These are phyloP conservation scores for Dexiosoma caninum DNA, from an alignment of 2,888 invertebrate species.

Conservation along the genomic window DNA sequence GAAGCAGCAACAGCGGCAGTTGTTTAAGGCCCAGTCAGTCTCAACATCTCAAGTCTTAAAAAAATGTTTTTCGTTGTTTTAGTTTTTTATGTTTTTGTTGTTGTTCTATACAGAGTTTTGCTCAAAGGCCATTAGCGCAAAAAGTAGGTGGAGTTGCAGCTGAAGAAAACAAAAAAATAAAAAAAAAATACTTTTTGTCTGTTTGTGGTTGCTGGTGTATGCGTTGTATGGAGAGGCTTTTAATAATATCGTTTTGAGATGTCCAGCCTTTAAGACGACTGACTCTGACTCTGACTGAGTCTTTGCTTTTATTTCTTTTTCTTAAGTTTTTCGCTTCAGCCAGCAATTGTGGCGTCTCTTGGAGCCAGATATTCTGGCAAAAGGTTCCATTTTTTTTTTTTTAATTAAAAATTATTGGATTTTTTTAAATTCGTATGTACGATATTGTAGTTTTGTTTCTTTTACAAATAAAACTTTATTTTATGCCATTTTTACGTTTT, in stretches of 20 bases:
- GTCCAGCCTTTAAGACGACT: constrained; percentile 59
- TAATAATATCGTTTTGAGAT: constrained; percentile 18
- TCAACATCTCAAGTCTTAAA: constrained; percentile 14
- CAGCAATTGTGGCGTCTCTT: constrained; percentile 52
- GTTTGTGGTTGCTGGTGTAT: constrained; percentile 20
- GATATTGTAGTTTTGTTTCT: constrained; percentile 6
- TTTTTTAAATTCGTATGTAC: background rate
- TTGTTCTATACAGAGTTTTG: constrained; percentile 23
- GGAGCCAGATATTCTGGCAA: constrained; percentile 47
- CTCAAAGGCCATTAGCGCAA: constrained; percentile 61
- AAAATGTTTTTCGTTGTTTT: background rate
- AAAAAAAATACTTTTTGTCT: background rate
- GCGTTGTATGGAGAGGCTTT: constrained; percentile 16
- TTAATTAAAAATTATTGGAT: background rate
- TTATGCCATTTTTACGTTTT: constrained; percentile 28
- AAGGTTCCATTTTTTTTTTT: background rate
- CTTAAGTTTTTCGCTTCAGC: background rate
- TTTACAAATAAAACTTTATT: constrained; percentile 18
- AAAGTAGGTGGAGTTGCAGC: constrained; percentile 63
- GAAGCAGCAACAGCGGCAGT: background rate
- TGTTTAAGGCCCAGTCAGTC: constrained; percentile 5
- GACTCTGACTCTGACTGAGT: constrained; percentile 18
- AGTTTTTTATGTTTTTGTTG: background rate
- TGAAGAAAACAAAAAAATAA: constrained; percentile 23
- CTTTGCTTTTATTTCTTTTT: constrained; percentile 31